Evolutionary conservation across 2,888 invertebrate genomes (phyloP), one percentile per base, ranked within the genome.

Genomic region (Drosophila meridiana): DNA sequence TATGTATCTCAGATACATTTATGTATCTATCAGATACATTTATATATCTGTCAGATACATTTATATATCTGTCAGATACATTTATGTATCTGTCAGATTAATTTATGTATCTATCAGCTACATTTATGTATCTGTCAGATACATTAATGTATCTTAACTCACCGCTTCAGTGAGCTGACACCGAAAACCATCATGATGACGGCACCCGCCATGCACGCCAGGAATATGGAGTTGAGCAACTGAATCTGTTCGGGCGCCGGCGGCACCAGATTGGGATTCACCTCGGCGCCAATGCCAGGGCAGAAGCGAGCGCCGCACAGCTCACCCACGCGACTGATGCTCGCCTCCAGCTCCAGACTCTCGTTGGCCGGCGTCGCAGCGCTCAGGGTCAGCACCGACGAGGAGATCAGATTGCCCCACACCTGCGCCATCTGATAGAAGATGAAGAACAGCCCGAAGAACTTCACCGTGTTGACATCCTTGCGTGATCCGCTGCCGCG

Each of bases 361-460:
- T 42, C 64, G 65, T 91, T 92, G 0, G 58, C 70, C 0, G 70
- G 42, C 3, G 73, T 58, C 0, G 53, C 42, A 2, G 56, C 80
- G 38, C 82, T 83, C 36, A 92, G 72, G 0, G 91, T 91, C 14
- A 92, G 69, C n/a, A 92, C 92, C 77, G 96, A 95, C 0, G 97
- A 98, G 32, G 98, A 97, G 73, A 98, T 96, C 9, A 98, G 95
- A 93, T 98, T 98, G 0, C 98, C 98, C 97, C 97, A 97, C 55
- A 98, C 97, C 94, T 98, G 97, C n/a, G 98, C 97, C 94, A 98
- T 96, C 93, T 98, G 98, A 93, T 98, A 98, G 92, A 98, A 97
- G 96, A 98, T 97, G 94, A 98, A 99, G 94, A 99, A 99, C 7
- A 98, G 94, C 0, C 99, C 99, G 92, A 99, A 99, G 94, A 98